Evolutionary conservation across 2,888 invertebrate genomes (phyloP), one percentile per base, ranked within the genome.

Genomic region (Agrochola lychnidis): DNA sequence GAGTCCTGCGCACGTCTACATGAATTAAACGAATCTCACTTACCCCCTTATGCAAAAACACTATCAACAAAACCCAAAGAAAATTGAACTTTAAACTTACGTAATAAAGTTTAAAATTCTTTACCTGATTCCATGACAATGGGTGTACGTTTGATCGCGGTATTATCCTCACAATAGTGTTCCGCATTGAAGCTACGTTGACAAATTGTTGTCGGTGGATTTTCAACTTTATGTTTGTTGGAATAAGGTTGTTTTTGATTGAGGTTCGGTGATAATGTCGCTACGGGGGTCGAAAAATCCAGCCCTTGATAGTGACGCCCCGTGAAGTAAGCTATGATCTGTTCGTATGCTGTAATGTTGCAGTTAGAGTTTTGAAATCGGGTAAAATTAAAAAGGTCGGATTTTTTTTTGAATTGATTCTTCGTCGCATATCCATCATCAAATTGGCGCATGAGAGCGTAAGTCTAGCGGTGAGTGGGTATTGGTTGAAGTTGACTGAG

Each of bases 251-350:
- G 89, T 74, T 91, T 92, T 92, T 94, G 72, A 81, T 45, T 59
- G 78, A 72, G 73, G 53, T 76, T 78, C 16, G 76, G 76, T 86
- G 89, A 95, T 93, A 95, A 96, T 96, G 91, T 90, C 96, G 90
- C 96, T 89, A 89, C 94, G 90, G 96, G 96, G 96, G 96, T 94
- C 93, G 94, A 91, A 93, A 94, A 95, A 95, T 94, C 94, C 94
- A 91, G 93, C 95, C 95, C 94, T 95, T 93, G 92, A 92, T 92
- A 93, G 95, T 93, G 96, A 96, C 96, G 95, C 96, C 96, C 96
- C 96, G 95, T 93, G 95, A 94, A 95, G 96, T 95, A 94, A 94
- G 95, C 96, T 95, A 95, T 95, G 96, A 96, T 96, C 95, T 95
- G 95, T 94, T 94, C 93, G 92, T 95, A 93, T 90, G 91, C 92